Evolutionary conservation across 2,113 vertebrate genomes (phyloP).

Genomic region (Calonectris borealis): DNA sequence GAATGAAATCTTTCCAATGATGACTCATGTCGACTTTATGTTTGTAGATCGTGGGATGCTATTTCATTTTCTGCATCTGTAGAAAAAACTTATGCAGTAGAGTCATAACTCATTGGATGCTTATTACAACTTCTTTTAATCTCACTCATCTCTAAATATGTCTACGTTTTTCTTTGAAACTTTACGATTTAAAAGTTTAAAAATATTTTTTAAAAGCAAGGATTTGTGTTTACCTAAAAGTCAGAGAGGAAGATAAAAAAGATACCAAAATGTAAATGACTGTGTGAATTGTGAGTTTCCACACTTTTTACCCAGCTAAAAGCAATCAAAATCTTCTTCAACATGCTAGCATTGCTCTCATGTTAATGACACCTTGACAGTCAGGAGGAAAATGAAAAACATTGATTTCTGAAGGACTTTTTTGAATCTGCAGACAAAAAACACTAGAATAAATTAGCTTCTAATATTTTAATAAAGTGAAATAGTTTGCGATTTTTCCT

Average conservation of each 20-base stretch:
- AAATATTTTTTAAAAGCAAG: background rate
- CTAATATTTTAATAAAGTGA: conserved; percentile 69
- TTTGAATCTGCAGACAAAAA: conserved; percentile 45
- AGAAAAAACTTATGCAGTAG: background rate
- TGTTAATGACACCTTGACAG: conserved; percentile 42
- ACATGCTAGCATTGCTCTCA: background rate
- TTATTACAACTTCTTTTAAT: background rate
- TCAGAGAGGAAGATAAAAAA: background rate
- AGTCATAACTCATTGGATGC: background rate
- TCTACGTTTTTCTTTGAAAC: background rate
- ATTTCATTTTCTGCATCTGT: background rate
- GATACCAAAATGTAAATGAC: background rate
- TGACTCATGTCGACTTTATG: background rate
- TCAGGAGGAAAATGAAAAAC: conserved; percentile 53
- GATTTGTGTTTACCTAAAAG: background rate
- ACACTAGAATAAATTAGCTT: conserved; percentile 63
- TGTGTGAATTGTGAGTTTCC: background rate
- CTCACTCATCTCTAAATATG: background rate
- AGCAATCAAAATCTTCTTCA: conserved; percentile 54
- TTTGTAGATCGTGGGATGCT: background rate
- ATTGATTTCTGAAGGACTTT: conserved; percentile 62
- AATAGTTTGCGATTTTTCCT: conserved; percentile 63
- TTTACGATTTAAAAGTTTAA: background rate
- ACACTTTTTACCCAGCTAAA: background rate
- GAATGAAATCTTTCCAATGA: background rate